Evolutionary conservation across 2,888 invertebrate genomes (phyloP).

Genomic region (Drosophila atripex): DNA sequence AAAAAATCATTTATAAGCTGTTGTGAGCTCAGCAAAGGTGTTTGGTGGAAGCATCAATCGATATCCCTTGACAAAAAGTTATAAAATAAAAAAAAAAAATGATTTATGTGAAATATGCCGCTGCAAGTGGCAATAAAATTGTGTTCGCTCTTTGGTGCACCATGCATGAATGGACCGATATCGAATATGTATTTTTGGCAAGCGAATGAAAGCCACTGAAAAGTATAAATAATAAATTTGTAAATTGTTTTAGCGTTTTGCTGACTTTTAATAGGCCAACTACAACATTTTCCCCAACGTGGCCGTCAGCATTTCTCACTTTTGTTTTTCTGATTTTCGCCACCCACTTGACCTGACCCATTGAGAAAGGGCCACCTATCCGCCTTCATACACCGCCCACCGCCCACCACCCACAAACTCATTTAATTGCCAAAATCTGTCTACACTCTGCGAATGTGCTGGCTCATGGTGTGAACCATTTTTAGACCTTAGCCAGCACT

Average conservation of each 20-base stretch:
- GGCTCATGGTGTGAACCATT: conserved; percentile 25
- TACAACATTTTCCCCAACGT: conserved; percentile 42
- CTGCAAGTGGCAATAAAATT: conserved; percentile 16
- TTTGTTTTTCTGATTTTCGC: conserved; percentile 18
- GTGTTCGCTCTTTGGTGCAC: conserved; percentile 1
- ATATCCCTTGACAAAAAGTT: neutral
- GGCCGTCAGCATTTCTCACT: conserved; percentile 65
- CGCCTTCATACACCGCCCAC: too few species aligned
- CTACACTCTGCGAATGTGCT: conserved; percentile 18
- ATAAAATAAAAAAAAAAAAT: conserved; percentile 9
- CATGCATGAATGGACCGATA: conserved; percentile 45
- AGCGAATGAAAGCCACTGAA: conserved; percentile 30
- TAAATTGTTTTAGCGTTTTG: conserved; percentile 52
- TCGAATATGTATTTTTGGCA: conserved; percentile 60
- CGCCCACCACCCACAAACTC: neutral
- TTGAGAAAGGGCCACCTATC: conserved; percentile 17
- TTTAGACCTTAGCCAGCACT: conserved; percentile 20
- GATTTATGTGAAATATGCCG: conserved; percentile 6
- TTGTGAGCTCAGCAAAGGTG: neutral
- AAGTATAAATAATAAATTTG: conserved; percentile 64
- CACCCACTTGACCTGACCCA: conserved; percentile 50
- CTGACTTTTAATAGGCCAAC: conserved; percentile 73
- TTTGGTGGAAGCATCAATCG: neutral
- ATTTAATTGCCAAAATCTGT: conserved; percentile 34
- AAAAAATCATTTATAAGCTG: neutral